Conservation (phyloP, 2,113 vertebrate species). For the Ceyx melanurus region DNA sequence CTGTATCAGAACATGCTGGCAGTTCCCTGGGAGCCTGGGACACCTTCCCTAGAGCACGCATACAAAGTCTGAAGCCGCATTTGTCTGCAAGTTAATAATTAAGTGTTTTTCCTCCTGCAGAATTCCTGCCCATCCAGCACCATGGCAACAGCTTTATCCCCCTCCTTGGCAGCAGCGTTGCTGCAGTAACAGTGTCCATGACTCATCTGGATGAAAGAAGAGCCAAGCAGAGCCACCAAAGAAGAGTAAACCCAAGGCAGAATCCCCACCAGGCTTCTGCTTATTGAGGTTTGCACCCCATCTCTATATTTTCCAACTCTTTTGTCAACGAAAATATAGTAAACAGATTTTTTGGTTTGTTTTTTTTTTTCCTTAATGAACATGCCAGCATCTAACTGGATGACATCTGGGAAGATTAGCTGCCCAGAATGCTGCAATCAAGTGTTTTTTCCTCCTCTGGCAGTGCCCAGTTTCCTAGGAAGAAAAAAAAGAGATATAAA, state of each 20-base stretch:
- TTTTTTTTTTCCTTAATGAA: background rate
- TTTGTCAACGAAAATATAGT: background rate
- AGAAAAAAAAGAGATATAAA: background rate
- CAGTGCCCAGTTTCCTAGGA: background rate
- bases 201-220: slow-evolving; percentile 53
- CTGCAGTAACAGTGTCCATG: slow-evolving; percentile 67
- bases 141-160: slow-evolving; percentile 70
- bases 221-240: background rate
- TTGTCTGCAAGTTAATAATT: slow-evolving; percentile 70
- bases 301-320: background rate
- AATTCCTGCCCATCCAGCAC: slow-evolving; percentile 65
- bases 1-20: background rate
- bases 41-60: slow-evolving; percentile 20
- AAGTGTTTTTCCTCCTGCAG: slow-evolving; percentile 59
- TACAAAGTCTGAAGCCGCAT: background rate
- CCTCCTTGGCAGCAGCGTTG: slow-evolving; percentile 63
- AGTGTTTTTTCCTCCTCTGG: background rate
- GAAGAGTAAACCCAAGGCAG: background rate
- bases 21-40: slow-evolving; percentile 2
- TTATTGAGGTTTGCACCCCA: background rate
- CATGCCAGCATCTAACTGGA: background rate
- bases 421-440: background rate
- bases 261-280: slow-evolving; percentile 4
- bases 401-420: background rate
- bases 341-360: background rate